phyloP scores from a whole-genome alignment of 2,888 invertebrate genomes.

The Lithophane ornitopus region DNA sequence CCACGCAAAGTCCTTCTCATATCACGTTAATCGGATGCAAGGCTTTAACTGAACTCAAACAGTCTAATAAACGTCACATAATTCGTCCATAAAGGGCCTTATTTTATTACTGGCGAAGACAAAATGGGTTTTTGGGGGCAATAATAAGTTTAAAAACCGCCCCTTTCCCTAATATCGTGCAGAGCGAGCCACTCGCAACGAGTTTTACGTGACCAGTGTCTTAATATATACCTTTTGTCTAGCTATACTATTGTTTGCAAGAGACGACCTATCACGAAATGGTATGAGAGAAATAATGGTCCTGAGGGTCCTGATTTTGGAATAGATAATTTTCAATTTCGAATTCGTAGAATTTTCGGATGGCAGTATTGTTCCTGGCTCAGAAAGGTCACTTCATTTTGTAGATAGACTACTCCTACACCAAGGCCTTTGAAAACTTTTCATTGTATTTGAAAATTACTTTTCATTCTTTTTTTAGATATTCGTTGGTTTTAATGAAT shows the following conservation, averaged over 20 bases:
- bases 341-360: slow-evolving; percentile 3
- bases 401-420: not conserved
- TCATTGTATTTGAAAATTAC: slow-evolving; percentile 14
- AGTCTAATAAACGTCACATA: slow-evolving; percentile 72
- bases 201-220: slow-evolving; percentile 81
- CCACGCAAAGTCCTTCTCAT: slow-evolving; percentile 26
- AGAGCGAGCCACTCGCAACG: slow-evolving; percentile 82
- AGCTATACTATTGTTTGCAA: slow-evolving; percentile 56
- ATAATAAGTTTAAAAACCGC: slow-evolving; percentile 84
- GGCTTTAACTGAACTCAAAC: slow-evolving; percentile 55
- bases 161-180: slow-evolving; percentile 83
- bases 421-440: not conserved
- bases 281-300: slow-evolving; percentile 31
- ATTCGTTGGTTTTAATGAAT: slow-evolving; percentile 23
- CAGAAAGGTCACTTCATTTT: slow-evolving; percentile 6
- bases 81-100: slow-evolving; percentile 72
- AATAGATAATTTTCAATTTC: slow-evolving; percentile 51
- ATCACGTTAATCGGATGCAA: slow-evolving; percentile 56
- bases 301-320: slow-evolving; percentile 42
- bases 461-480: not conserved
- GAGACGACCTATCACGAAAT: slow-evolving; percentile 40
- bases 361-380: slow-evolving; percentile 9
- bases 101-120: slow-evolving; percentile 77
- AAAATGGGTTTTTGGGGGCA: slow-evolving; percentile 81
- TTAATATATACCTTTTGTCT: slow-evolving; percentile 77